Evolutionary conservation across 2,888 invertebrate genomes (phyloP).

Genomic region (Chrysolina americana): DNA sequence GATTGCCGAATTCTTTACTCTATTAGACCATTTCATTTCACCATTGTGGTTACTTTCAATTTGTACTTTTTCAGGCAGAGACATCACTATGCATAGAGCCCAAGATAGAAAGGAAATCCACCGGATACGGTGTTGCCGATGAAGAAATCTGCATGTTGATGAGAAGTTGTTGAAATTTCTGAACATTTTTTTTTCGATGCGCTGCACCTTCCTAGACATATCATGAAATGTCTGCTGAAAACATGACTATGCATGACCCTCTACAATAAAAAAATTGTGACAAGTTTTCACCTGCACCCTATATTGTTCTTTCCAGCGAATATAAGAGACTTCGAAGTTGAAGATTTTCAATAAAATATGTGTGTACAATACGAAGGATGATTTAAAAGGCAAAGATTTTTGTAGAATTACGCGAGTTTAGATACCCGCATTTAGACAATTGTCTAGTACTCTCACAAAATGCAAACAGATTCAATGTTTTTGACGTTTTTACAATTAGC

Average conservation of each 20-base stretch:
- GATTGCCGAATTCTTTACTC: too few relatives aligned
- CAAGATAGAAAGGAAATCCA: neutral
- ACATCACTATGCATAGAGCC: conserved; percentile 4
- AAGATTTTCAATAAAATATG: too few relatives aligned
- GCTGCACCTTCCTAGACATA: neutral
- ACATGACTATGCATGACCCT: neutral
- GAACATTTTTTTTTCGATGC: neutral
- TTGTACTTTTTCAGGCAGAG: conserved; percentile 1
- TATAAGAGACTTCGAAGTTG: too few relatives aligned
- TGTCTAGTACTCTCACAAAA: too few relatives aligned
- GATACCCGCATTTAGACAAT: too few relatives aligned
- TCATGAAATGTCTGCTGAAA: neutral
- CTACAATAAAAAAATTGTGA: neutral
- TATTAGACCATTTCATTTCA: neutral
- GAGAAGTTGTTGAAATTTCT: neutral
- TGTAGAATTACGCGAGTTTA: too few relatives aligned
- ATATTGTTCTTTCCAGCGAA: neutral
- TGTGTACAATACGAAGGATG: too few relatives aligned
- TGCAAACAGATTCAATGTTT: too few relatives aligned
- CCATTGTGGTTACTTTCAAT: neutral
- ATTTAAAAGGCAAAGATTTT: too few relatives aligned
- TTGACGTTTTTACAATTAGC: too few relatives aligned
- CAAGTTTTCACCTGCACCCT: neutral
- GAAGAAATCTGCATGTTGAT: conserved; percentile 1
- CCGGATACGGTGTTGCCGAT: neutral